These are phyloP conservation scores for Tenualosa thibaudeaui DNA, from an alignment of 2,797 vertebrate species.

Conservation along the genomic window DNA sequence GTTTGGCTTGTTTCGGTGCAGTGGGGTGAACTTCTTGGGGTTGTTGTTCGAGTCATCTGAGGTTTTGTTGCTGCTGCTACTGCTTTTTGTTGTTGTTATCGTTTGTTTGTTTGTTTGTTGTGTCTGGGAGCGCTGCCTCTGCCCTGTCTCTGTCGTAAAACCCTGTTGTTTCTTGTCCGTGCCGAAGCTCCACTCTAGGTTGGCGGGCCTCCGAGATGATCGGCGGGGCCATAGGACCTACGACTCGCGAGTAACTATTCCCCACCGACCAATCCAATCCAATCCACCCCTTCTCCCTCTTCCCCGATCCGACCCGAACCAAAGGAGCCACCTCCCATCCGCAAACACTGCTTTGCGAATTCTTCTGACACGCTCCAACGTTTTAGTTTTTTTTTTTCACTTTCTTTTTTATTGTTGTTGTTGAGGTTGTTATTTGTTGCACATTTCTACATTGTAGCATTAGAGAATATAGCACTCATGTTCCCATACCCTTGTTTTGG, in stretches of 20 bases:
- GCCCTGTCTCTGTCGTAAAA: constrained; percentile 53
- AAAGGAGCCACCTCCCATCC: constrained; percentile 83
- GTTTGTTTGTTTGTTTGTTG: constrained; percentile 31
- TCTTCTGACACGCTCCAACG: constrained; percentile 60
- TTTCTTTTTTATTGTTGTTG: constrained; percentile 2
- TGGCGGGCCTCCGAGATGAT: constrained; percentile 80
- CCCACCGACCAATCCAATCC: constrained; percentile 63
- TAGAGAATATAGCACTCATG: background rate
- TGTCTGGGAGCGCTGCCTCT: constrained; percentile 47
- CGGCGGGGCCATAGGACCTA: constrained; percentile 85
- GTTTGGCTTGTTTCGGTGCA: background rate
- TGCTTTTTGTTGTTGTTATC: background rate
- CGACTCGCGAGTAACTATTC: constrained; percentile 87
- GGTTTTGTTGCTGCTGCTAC: background rate
- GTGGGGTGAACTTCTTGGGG: background rate
- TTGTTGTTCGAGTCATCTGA: background rate
- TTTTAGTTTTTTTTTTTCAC: constrained; percentile 28
- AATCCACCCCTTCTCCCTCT: constrained; percentile 8
- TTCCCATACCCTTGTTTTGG: constrained; percentile 48
- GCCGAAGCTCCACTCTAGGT: constrained; percentile 65
- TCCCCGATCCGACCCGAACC: constrained; percentile 15
- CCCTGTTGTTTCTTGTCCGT: constrained; percentile 53
- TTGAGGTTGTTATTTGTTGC: constrained; percentile 22
- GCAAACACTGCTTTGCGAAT: constrained; percentile 80
- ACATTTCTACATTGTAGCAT: constrained; percentile 6